These are phyloP conservation scores for Rutpela maculata DNA, from an alignment of 2,888 invertebrate genomes.

Conservation along the genomic window DNA sequence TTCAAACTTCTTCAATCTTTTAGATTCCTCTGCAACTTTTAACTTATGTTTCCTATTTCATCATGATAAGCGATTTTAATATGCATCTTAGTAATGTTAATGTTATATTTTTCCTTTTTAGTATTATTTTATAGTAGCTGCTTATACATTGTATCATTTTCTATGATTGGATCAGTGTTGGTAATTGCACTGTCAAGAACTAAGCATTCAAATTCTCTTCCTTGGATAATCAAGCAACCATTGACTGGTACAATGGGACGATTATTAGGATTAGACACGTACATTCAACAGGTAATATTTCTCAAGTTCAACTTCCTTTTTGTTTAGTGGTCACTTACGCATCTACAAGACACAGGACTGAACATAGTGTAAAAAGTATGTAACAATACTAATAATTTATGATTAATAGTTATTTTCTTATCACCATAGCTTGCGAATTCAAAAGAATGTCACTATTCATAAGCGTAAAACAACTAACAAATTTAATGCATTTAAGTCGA, in stretches of 20 bases:
- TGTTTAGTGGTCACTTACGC: neutral
- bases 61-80: no score
- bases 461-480: no score
- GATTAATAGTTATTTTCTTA: no score
- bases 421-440: no score
- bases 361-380: no score
- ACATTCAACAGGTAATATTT: slow-evolving; percentile 71
- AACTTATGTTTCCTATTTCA: no score
- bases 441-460: no score
- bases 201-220: slow-evolving; percentile 73
- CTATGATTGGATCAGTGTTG: slow-evolving; percentile 75
- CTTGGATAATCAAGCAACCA: slow-evolving; percentile 75
- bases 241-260: slow-evolving; percentile 73
- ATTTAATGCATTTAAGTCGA: no score
- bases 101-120: slow-evolving; percentile 66
- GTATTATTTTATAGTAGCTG: slow-evolving; percentile 78
- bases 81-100: no score
- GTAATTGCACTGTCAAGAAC: slow-evolving; percentile 76
- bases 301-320: neutral
- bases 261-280: slow-evolving; percentile 72
- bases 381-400: no score
- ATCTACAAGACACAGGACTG: neutral
- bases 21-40: no score
- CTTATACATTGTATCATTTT: slow-evolving; percentile 76
- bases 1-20: no score